Percentiles rank a stretch among this genome's conserved stretches.
phyloP scores from a whole-genome alignment of 37 sponge, comb jelly and placozoan genomes.

The Aphrocallistes beatrix region DNA sequence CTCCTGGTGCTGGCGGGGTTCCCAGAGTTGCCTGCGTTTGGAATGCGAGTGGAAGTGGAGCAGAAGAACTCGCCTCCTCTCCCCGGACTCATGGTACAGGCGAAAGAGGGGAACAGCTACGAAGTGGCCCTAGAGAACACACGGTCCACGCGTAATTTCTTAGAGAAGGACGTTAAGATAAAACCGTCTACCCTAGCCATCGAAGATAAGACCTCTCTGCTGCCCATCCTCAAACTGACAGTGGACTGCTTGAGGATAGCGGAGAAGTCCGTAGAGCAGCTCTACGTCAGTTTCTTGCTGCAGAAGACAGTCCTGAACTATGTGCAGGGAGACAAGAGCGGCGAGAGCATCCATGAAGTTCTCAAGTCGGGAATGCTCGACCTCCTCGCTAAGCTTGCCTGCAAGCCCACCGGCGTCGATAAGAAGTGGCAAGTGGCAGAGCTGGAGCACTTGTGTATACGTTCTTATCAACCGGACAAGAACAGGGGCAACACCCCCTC shows the following conservation, averaged over 20 bases:
- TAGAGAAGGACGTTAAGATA: neutral
- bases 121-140: neutral
- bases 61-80: neutral
- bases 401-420: neutral
- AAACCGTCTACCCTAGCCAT: neutral
- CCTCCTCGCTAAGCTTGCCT: neutral
- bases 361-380: neutral
- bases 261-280: neutral
- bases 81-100: neutral
- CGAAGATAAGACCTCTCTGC: neutral
- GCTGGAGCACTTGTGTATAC: neutral
- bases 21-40: constrained; percentile 34
- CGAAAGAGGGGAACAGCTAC: constrained; percentile 16
- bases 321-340: constrained; percentile 6
- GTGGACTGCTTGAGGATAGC: neutral
- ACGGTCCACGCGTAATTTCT: neutral
- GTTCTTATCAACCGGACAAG: neutral
- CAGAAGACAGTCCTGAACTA: neutral
- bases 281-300: neutral
- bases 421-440: neutral
- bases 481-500: neutral
- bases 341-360: neutral
- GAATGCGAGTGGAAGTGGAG: constrained; percentile 12
- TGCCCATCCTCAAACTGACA: neutral
- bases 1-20: constrained; percentile 57